phyloP scores from a whole-genome alignment of 2,113 vertebrate genomes.

The Nymphicus hollandicus region DNA sequence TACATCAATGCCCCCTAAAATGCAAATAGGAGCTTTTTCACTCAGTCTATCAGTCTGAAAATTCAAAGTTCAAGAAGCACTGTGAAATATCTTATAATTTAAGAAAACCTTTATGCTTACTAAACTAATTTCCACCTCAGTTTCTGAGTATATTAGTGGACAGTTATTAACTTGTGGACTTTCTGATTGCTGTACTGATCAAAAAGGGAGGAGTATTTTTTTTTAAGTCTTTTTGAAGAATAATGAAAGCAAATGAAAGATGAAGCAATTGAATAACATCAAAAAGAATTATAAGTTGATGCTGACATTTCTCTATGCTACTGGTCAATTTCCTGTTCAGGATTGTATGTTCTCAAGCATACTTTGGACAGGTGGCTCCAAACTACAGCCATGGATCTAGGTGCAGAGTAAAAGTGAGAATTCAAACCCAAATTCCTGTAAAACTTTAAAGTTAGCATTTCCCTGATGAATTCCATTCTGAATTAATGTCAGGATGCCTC shows the following conservation, averaged over 20 bases:
- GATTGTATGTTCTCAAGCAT: neutral
- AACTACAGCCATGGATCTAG: neutral
- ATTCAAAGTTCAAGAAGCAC: neutral
- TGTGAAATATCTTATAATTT: neutral
- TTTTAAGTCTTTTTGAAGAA: slow-evolving; percentile 26
- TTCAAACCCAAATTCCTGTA: neutral
- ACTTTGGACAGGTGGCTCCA: neutral
- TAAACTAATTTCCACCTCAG: neutral
- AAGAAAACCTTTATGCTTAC: neutral
- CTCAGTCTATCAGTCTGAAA: neutral
- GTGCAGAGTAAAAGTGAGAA: neutral
- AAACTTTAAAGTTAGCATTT: neutral
- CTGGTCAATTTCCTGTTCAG: neutral
- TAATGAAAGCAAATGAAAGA: slow-evolving; percentile 39
- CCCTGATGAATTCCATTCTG: neutral
- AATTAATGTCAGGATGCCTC: neutral
- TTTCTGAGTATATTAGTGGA: neutral
- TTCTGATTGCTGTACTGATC: slow-evolving; percentile 1
- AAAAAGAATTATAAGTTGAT: slow-evolving; percentile 6
- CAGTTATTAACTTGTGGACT: neutral
- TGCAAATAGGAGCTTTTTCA: neutral
- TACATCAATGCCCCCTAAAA: neutral
- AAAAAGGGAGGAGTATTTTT: slow-evolving; percentile 14
- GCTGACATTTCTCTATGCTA: neutral
- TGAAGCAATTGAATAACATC: slow-evolving; percentile 4